Evolutionary conservation across 2,113 vertebrate species (phyloP), one percentile per base, ranked within the genome.

Genomic region (Sinocyclocheilus rhinocerous): DNA sequence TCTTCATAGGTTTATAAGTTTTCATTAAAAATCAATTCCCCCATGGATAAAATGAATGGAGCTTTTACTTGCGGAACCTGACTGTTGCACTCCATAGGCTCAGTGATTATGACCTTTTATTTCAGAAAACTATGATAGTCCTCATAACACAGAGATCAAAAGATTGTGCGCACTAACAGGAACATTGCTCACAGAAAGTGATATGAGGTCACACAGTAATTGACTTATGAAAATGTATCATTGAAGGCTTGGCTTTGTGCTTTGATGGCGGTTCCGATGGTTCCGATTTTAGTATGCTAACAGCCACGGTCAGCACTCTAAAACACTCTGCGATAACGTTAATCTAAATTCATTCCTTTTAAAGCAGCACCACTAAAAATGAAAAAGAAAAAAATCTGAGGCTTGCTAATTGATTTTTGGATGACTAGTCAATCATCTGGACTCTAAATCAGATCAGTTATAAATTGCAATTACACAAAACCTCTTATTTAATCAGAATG

Each of bases 181-280:
- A 73, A 73, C 36, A 73, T 20, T 73, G 45, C 75, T 52, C 42
- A 52, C 45, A 76, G 75, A 24, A 52, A 76, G 15, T 76, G 12
- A 29, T 26, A 26, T 76, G 75, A 76, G n/a, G n/a, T 50, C 45
- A 16, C n/a, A 52, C 75, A 76, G 75, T 52, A 76, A 52, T 52
- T 16, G 45, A 29, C 24, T 76, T 29, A 52, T 29, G n/a, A 76
- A 76, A 76, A 76, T 52, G 48, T 52, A 50, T 50, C 12, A 3
- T 26, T 26, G 15, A 76, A 76, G 45, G 9, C 33, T 73, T 39
- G 8, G 36, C 69, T 22, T 22, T 20, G 36, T 72, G 69, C 69
- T 42, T 42, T 73, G 70, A 73, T 76, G 11, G 22, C 13, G 9
- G 26, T 70, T 26, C 24, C 1, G 18, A 5, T 69, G 22, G 15